Evolutionary conservation across 2,888 invertebrate genomes (phyloP), one percentile per base, ranked within the genome.

Genomic region (Fragum fragum): DNA sequence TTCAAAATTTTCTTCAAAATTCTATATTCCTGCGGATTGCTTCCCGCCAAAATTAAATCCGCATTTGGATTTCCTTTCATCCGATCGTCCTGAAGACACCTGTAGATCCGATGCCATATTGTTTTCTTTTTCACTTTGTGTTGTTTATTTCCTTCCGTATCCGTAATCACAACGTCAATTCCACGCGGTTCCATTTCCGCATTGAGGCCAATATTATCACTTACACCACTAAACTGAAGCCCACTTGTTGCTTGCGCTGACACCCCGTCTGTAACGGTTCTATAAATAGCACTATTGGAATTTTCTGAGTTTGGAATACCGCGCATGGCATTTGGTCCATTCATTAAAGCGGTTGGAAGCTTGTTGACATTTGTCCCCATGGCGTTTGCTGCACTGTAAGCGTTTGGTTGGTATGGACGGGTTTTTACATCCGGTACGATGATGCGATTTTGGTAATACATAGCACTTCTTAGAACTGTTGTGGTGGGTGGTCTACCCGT

Each of bases 1-100:
- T 93, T 93, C 16, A 93, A 84, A 70, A 92, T 89, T 76, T 90
- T 87, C 81, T 93, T 93, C 59, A 93, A 82, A 23, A 90, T 79
- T 18, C 81, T 75, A 79, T 91, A 88, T 28, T 91, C 89, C 77
- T 88, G 88, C 0, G 89, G 89, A 42, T 90, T 90, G 26, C 87
- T 87, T 36, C 83, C 84, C 1, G 76, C 81, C 71, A 92, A 80
- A 66, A 89, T 86, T 42, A 83, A 76, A 39, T 89, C 87, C 14
- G 84, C 87, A 79, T 93, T 89, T 1, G 86, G 80, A 47, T 83
- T 75, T 18, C 90, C 89, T 42, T 86, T 87, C 87, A 92, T 89
- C 14, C 92, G 89, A 73, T 93, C 91, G 75, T 93, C 92, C 76
- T 90, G 86, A 28, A 93, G 76, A 16, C 88, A 79, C 61, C 79